A percentile compares a stretch with the other conserved stretches of the same genome.
Evolutionary conservation across 1,140 invertebrate genomes (phyloP).

Genomic region (Ceratosolen solmsi): DNA sequence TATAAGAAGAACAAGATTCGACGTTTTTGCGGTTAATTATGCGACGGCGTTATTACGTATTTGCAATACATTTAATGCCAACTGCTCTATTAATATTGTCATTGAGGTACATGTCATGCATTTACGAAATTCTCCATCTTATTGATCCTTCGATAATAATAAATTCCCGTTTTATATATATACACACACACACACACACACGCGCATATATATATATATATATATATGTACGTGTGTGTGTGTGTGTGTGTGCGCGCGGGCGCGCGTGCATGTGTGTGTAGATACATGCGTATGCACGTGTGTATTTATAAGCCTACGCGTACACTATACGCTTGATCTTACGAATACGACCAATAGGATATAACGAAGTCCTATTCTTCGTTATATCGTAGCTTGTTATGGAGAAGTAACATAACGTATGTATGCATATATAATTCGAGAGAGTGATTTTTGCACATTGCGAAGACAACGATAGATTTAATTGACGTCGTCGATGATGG

Average conservation of each 20-base stretch:
- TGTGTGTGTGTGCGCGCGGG: too few species aligned
- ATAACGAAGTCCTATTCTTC: constrained; percentile 7
- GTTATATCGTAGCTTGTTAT: too few species aligned
- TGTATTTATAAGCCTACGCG: neutral
- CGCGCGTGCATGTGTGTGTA: neutral
- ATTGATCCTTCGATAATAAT: constrained; percentile 19
- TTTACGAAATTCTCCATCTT: constrained; percentile 15
- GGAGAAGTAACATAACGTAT: constrained; percentile 39
- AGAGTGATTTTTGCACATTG: constrained; percentile 60
- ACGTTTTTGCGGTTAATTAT: neutral
- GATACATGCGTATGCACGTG: neutral
- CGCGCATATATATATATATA: neutral
- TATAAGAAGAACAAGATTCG: neutral
- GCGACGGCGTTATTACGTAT: too few species aligned
- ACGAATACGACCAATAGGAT: constrained; percentile 18
- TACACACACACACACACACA: too few species aligned
- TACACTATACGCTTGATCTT: neutral
- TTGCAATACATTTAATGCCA: neutral
- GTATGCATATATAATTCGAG: constrained; percentile 49
- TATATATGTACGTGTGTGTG: neutral
- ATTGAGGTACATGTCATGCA: constrained; percentile 60
- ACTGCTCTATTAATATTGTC: constrained; percentile 66
- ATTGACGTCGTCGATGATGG: constrained; percentile 53
- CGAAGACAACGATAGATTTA: constrained; percentile 70
- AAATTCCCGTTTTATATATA: constrained; percentile 3